Base-by-base conservation (phyloP, 1,140 invertebrate genomes). In the Aradophagus sp. region DNA sequence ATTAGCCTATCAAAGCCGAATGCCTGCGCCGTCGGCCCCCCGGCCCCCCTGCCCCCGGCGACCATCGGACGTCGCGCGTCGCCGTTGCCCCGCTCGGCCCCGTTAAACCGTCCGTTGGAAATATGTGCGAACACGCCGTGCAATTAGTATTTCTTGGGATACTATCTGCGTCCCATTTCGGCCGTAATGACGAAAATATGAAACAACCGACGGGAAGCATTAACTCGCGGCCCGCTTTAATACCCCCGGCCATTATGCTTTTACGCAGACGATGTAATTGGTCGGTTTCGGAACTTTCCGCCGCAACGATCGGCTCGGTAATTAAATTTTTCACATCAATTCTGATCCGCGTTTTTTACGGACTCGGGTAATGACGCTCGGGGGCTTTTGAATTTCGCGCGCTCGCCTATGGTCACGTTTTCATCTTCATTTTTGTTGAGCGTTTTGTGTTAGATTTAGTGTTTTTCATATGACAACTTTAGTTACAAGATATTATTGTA, bases 1-100 rank as follows among this genome's bases (percentile, higher is more conserved):
- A 85, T 86, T 86, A 86, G 83, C 77, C 82, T 85, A 86, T 86
- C 84, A 81, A 84, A 78, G 71, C 75, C 55, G 59, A 80, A 81
- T 78, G 68, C 75, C 76, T 73, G 56, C 72, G 62, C 47, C 69
- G 69, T 71, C 62, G 66, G 66, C 50, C 67, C 55, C 66, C 47
- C 62, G 66, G 66, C 50, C 67, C 55, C 66, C 47, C 62, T n/a
- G n/a, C n/a, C n/a, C n/a, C n/a, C n/a, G n/a, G n/a, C n/a, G n/a
- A n/a, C n/a, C n/a, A n/a, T n/a, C n/a, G n/a, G n/a, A n/a, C n/a
- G 39, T 48, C 50, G 52, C 45, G 35, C 44, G 39, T 68, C 19
- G 35, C 63, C 59, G 34, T 56, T 26, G 39, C 41, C 19, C 50
- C 35, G 58, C 55, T 66, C 44, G 38, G 47, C 52, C 50, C 45